Base-by-base conservation (phyloP, 2,888 invertebrate genomes). In the Mimachlamys varia region DNA sequence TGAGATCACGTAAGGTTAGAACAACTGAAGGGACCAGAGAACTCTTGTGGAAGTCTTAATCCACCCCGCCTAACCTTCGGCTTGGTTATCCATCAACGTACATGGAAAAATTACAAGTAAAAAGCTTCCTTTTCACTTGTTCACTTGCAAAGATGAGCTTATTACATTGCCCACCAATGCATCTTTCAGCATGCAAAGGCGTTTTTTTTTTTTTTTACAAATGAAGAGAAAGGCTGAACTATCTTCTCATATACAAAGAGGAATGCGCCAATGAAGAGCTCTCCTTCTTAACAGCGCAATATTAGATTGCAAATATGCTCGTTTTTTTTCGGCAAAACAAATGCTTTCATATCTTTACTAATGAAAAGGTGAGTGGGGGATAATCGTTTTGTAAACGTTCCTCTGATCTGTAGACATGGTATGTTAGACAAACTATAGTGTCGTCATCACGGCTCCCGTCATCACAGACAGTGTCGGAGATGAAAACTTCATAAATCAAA, bases 381-480 rank as follows among this genome's bases (percentile, higher is more conserved):
- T 76, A 76, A 76, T 76, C 76, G 33, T 76, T 76, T 33, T 76
- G 76, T 76, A 76, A 76, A 76, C 76, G 76, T 76, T 76, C 33
- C 4, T 76, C 76, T 76, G 76, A 76, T 76, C 76, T 76, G 12
- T 22, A 22, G 33, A 76, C 76, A 33, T 10, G 76, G 76, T 33
- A 76, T 27, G 76, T 76, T 76, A 76, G 27, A 76, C 33, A 76
- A 76, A 76, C 27, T 76, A n/a, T n/a, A 33, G 17, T 27, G 76
- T 27, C 76, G 76, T 76, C 76, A 76, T n/a, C n/a, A n/a, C n/a
- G n/a, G n/a, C n/a, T n/a, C n/a, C n/a, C 76, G 76, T 76, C 76
- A 76, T 76, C 33, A 33, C 27, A 33, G 22, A 7, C 27, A n/a
- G 62, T 62, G 62, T 62, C 22, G 22, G 62, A 27, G 27, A 76